Evolutionary conservation across 2,797 vertebrate genomes (phyloP), one percentile per base, ranked within the genome.

Genomic region (Paedocypris micromegethes): DNA sequence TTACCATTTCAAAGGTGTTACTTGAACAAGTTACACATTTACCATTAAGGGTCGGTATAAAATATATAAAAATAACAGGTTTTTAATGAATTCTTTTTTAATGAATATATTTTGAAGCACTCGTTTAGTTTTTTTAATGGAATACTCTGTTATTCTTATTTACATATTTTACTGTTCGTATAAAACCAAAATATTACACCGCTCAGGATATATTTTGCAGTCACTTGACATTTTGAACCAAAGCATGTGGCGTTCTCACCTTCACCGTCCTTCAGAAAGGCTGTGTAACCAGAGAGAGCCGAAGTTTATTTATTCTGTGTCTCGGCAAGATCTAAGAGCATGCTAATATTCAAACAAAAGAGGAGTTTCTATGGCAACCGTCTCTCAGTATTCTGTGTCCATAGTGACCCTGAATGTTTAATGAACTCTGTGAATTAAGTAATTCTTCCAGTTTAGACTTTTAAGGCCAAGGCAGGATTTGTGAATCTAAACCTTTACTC

Each of bases 281-380:
- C 41, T 6, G 41, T 43, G 41, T 60, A 9, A 45, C 3, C 44
- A 44, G 6, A 41, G 44, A 4, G 4, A 56, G 47, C 44, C 9
- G 23, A 51, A 23, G 49, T 58, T 41, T 55, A 9, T 47, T 46
- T 48, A 9, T 67, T 41, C 6, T 23, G 40, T 44, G 4, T 57
- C 43, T 61, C 7, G 43, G 40, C 58, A 47, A 68, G 46, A 71
- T 43, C 61, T 68, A 58, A 74, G 58, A 68, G 44, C 7, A 50
- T 9, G 8, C 40, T 77, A 74, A 68, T 72, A 77, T 72, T 75
- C 71, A 75, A 74, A 76, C 70, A 73, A 73, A 75, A 70, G 46
- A 5, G 3, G 41, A 37, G 70, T 75, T 75, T 72, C 73, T 68
- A 79, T 72, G 68, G 49, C 54, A 9, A 79, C 78, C 4, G 43